These are phyloP conservation scores for Hypocryptadius cinnamomeus DNA, from an alignment of 2,113 vertebrate genomes.

Conservation along the genomic window DNA sequence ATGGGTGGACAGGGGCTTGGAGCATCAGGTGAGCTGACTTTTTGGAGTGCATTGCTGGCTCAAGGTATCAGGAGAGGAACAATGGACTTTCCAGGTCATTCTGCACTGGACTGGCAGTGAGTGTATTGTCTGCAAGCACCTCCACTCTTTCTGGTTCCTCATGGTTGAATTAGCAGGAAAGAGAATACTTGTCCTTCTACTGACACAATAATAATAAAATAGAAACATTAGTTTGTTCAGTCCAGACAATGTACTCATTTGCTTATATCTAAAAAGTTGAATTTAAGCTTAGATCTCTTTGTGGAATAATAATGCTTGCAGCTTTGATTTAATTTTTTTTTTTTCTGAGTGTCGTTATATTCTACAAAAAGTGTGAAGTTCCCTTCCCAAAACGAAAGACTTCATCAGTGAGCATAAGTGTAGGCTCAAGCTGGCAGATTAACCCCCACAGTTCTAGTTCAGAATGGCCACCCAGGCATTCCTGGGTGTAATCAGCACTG, in stretches of 20 bases:
- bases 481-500: background rate
- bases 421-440: background rate
- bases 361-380: background rate
- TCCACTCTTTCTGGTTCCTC: background rate
- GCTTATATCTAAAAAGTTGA: background rate
- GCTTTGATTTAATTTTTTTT: background rate
- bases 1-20: background rate
- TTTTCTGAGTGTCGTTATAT: background rate
- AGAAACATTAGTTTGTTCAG: background rate
- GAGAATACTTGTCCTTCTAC: background rate
- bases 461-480: background rate
- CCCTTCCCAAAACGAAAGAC: background rate
- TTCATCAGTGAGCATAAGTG: background rate
- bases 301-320: background rate
- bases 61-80: background rate
- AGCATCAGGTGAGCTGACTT: background rate
- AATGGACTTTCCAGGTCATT: background rate
- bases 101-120: background rate
- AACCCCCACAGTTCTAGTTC: background rate
- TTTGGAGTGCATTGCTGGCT: background rate
- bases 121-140: background rate
- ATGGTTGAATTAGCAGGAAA: background rate
- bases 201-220: background rate
- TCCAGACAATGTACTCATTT: background rate
- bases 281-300: background rate